These are phyloP conservation scores for Corythornis vintsioides DNA, from an alignment of 2,113 vertebrate genomes.

Conservation along the genomic window DNA sequence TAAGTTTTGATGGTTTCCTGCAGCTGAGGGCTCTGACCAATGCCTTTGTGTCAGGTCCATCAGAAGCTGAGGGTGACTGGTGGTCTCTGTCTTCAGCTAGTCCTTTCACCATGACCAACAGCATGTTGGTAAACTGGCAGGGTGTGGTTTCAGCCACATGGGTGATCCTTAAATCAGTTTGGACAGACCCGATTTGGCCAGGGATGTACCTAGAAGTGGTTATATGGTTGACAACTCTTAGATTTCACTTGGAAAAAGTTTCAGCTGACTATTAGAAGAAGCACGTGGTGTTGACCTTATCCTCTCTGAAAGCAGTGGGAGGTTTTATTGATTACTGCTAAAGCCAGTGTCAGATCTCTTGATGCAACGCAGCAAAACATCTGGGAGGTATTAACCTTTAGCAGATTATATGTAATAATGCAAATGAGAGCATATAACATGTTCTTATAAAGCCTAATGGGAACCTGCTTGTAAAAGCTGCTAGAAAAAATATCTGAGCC, in stretches of 20 bases:
- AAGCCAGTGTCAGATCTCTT: background rate
- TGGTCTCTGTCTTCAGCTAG: background rate
- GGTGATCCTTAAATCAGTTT: background rate
- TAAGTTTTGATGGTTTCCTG: slow-evolving; percentile 19
- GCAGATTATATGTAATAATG: background rate
- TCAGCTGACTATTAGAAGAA: background rate
- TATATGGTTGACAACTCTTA: background rate
- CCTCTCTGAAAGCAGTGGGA: background rate
- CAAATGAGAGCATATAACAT: fast-evolving
- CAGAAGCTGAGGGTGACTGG: background rate
- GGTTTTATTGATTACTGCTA: background rate
- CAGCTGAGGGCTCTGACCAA: background rate
- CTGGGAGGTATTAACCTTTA: background rate
- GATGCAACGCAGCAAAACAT: background rate
- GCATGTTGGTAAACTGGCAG: background rate
- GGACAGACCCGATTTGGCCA: background rate
- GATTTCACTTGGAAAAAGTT: background rate
- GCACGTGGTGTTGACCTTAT: fast-evolving
- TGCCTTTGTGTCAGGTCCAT: background rate
- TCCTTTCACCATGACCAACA: background rate
- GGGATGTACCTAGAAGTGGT: background rate
- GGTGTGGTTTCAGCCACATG: background rate
- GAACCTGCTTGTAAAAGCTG: background rate
- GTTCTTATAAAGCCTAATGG: background rate
- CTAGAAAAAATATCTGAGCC: background rate